Percentiles rank a stretch among this genome's conserved stretches.
phyloP scores from a whole-genome alignment of 2,888 invertebrate genomes.

The Zele albiditarsus region DNA sequence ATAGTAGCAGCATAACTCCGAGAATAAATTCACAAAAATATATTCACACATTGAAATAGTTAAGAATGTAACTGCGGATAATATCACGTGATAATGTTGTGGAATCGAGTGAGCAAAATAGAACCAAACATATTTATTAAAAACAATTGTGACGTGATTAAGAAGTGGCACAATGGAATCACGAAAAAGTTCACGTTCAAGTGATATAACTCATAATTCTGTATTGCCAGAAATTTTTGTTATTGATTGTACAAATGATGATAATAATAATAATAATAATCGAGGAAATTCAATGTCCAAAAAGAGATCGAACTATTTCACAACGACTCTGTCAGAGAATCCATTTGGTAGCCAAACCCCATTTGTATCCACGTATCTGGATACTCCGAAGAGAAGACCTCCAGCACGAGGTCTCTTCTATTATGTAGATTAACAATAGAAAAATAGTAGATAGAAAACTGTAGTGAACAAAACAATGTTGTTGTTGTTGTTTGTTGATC shows the following conservation, averaged over 20 bases:
- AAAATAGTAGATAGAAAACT: not conserved
- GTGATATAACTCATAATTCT: not conserved
- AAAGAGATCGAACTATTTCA: constrained; percentile 17
- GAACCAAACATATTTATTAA: not conserved
- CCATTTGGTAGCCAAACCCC: constrained; percentile 20
- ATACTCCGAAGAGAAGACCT: not conserved
- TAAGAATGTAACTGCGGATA: not conserved
- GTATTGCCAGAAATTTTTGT: constrained; percentile 50
- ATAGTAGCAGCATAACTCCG: no score
- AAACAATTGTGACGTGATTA: constrained; percentile 20
- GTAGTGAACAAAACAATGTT: not conserved
- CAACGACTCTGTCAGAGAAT: constrained; percentile 41
- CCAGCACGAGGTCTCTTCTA: not conserved
- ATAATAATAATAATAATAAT: constrained; percentile 39
- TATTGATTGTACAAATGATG: constrained; percentile 50
- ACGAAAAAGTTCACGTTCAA: constrained; percentile 22
- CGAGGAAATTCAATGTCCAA: constrained; percentile 10
- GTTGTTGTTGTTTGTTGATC: not conserved
- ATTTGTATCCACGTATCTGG: not conserved
- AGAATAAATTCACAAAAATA: no score
- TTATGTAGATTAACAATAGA: not conserved
- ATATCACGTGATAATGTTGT: not conserved
- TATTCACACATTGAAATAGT: no score
- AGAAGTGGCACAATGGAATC: constrained; percentile 27
- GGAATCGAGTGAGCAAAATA: not conserved